Evolutionary conservation across 2,113 vertebrate genomes (phyloP), one percentile per base, ranked within the genome.

Genomic region (Cariama cristata): DNA sequence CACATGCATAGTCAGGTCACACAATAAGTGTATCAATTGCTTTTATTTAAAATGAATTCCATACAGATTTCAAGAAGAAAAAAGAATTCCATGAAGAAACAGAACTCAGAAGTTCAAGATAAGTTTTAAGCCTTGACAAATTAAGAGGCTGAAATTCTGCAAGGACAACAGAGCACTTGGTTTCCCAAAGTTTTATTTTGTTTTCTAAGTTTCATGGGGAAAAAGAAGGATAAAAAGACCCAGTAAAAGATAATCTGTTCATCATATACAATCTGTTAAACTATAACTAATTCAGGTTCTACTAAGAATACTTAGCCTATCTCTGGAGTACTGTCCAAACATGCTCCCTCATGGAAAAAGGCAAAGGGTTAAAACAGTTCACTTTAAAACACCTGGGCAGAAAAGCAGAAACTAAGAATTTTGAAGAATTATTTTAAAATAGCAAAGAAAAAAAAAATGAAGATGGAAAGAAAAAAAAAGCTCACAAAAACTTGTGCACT

Each of bases 401-500:
- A 60, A 93, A 85, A 76, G 14, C 6, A 79, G 38, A 64, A 91
- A 22, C 6, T 47, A 33, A 44, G 18, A 62, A 63, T 86, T 79
- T 50, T 17, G n/a, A 93, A 89, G 3, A 59, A 38, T 69, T 83
- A 2, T 79, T 87, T 93, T 60, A 20, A 80, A 95, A 85, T 18
- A 77, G 8, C 4, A 84, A 79, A 82, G 5, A 35, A 55, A 71
- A 90, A 90, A 38, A 47, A 47, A 73, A 32, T 11, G 8, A 81
- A 5, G 3, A 66, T 52, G 5, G 23, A 83, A 88, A 76, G 35
- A 12, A 30, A 88, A 93, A 96, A 86, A 92, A 77, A 16, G 1
- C 49, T 67, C 15, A 42, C 58, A 95, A 91, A 96, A 96, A 66
- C 79, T 86, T 94, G 40, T 83, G 71, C 83, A 91, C 92, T 95